Evolutionary conservation across 2,888 invertebrate species (phyloP), one percentile per base, ranked within the genome.

Genomic region (Neria commutata): DNA sequence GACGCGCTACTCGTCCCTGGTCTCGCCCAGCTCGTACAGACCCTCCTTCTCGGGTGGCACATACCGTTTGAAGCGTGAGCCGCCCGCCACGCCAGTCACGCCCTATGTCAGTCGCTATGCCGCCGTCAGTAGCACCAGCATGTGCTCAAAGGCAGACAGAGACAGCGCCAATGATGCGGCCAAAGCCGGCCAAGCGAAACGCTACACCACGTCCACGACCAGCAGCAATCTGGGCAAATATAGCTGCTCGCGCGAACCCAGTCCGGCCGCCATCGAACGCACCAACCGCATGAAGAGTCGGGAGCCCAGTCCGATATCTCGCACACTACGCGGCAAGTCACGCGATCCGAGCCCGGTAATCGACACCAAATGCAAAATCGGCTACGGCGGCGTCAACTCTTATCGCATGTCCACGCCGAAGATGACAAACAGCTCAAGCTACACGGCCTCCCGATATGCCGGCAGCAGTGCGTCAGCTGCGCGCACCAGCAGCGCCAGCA

Each of bases 251-350:
- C 61, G 81, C 23, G 81, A 82, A 61, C 77, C 81, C 3, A 81
- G 81, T 63, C 82, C 82, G 0, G 77, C 73, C 8, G 75, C 77
- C 2, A 60, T 77, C 14, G 74, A 77, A 37, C 81, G 77, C 21
- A 79, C 77, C 14, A 77, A 75, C 54, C 72, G 77, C 1, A 70
- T 75, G 23, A 75, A 74, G 46, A 86, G 85, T 62, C 83, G 86
- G 69, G 87, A 87, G 68, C 84, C 85, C 2, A 87, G 87, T 74
- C 87, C 87, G 3, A 81, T 83, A 55, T 42, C 73, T 3, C 71
- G 76, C 37, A 65, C 71, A n/a, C 55, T 72, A 2, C 65, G 77
- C 1, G 78, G 75, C 1, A 83, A 76, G 33, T 81, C 85, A 19
- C 80, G 85, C 60, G 84, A 84, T 55, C 74, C 83, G 5, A 85